Evolutionary conservation across 2,113 vertebrate genomes (phyloP).

Genomic region (Lophochroa leadbeateri): DNA sequence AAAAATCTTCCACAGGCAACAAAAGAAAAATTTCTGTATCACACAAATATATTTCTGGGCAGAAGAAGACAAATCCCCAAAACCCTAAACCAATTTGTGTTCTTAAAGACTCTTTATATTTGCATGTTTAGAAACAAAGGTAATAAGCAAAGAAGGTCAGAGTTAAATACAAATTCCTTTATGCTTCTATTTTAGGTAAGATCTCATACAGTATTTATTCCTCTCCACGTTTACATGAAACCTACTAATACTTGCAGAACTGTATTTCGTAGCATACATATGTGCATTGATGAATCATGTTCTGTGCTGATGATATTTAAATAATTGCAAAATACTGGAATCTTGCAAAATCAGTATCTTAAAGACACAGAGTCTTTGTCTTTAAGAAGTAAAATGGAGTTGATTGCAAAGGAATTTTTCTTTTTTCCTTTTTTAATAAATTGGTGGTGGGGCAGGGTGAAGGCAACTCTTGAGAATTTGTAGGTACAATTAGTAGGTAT

Average conservation of each 20-base stretch:
- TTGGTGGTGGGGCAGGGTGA: background rate
- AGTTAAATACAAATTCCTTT: background rate
- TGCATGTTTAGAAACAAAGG: background rate
- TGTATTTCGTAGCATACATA: background rate
- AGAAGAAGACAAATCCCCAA: background rate
- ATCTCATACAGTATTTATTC: background rate
- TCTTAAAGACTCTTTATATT: background rate
- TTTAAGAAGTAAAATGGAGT: background rate
- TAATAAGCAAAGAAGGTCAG: background rate
- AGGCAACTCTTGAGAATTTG: background rate
- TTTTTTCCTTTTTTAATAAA: background rate
- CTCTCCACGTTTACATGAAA: constrained; percentile 21
- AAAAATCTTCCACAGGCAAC: background rate
- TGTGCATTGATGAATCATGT: constrained; percentile 26
- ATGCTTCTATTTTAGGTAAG: background rate
- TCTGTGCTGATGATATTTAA: constrained; percentile 49
- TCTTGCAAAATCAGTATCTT: background rate
- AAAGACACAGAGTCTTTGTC: background rate
- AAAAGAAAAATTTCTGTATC: background rate
- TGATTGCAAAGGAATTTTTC: background rate
- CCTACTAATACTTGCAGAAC: constrained; percentile 58
- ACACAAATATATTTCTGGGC: background rate
- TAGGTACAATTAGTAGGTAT: background rate
- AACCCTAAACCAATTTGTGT: background rate
- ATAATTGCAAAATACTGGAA: constrained; percentile 20